phyloP scores from a whole-genome alignment of 1,140 invertebrate species.

The Aplysia californica region DNA sequence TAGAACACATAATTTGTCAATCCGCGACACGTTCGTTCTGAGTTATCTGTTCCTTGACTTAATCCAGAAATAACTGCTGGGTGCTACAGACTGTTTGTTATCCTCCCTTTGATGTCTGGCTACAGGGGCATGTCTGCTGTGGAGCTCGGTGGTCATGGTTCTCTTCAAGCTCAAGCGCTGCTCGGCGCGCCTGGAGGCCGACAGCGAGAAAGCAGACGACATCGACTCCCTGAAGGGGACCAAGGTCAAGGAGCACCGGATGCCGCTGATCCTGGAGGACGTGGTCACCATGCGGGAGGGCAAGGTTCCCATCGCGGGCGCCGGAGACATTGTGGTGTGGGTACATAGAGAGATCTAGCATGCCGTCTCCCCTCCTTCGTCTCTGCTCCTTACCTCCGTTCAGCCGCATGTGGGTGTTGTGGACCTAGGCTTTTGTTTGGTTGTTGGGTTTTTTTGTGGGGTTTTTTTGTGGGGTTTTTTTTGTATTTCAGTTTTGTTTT shows the following conservation, averaged over 20 bases:
- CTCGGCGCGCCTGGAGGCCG: slow-evolving; percentile 20
- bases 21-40: too few relatives aligned
- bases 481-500: too few relatives aligned
- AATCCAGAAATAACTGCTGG: too few relatives aligned
- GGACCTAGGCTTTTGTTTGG: neutral
- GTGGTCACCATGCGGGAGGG: neutral
- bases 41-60: too few relatives aligned
- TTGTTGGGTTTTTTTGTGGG: too few relatives aligned
- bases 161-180: slow-evolving; percentile 57
- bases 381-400: too few relatives aligned
- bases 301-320: neutral
- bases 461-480: too few relatives aligned
- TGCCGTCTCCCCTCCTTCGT: too few relatives aligned
- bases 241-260: slow-evolving; percentile 34
- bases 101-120: too few relatives aligned
- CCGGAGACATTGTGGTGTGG: slow-evolving; percentile 19
- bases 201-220: slow-evolving; percentile 10
- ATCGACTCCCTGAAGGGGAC: slow-evolving; percentile 17
- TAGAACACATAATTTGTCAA: too few relatives aligned
- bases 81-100: too few relatives aligned
- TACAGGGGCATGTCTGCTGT: slow-evolving; percentile 58
- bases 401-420: neutral
- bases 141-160: slow-evolving; percentile 58
- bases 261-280: slow-evolving; percentile 42
- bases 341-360: neutral